Evolutionary conservation across 1,140 invertebrate species (phyloP).

Genomic region (Drosophila triauraria): DNA sequence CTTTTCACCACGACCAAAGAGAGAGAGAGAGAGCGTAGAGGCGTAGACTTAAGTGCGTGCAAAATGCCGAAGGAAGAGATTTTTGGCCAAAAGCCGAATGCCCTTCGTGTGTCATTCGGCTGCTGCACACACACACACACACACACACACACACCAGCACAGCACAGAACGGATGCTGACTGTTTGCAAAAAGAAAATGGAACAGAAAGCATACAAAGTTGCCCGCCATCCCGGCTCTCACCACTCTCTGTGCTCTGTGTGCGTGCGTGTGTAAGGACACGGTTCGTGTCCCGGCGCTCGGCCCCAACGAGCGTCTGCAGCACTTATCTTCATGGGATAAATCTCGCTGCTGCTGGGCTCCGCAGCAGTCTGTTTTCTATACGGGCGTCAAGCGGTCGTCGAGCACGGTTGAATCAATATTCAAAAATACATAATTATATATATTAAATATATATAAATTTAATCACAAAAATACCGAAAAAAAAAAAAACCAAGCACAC

Average conservation of each 20-base stretch:
- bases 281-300: conserved; percentile 24
- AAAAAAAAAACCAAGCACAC: conserved; percentile 6
- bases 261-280: conserved; percentile 31
- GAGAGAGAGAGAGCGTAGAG: background rate
- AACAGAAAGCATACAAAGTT: conserved; percentile 46
- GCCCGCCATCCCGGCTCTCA: conserved; percentile 33
- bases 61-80: conserved; percentile 20
- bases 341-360: conserved; percentile 63
- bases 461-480: conserved; percentile 21
- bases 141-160: conserved; percentile 2
- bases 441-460: conserved; percentile 17
- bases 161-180: conserved; percentile 60
- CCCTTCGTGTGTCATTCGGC: conserved; percentile 6
- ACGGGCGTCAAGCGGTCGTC: conserved; percentile 82
- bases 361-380: conserved; percentile 81
- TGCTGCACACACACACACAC: conserved; percentile 1
- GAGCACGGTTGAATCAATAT: conserved; percentile 61
- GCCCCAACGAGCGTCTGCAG: conserved; percentile 28
- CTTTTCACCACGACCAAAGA: conserved; percentile 8
- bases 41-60: background rate
- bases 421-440: conserved; percentile 16
- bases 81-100: conserved; percentile 7
- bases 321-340: conserved; percentile 78
- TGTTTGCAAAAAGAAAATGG: conserved; percentile 70
- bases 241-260: conserved; percentile 3